phyloP scores from a whole-genome alignment of 2,797 vertebrate genomes.

The Mus spretus region DNA sequence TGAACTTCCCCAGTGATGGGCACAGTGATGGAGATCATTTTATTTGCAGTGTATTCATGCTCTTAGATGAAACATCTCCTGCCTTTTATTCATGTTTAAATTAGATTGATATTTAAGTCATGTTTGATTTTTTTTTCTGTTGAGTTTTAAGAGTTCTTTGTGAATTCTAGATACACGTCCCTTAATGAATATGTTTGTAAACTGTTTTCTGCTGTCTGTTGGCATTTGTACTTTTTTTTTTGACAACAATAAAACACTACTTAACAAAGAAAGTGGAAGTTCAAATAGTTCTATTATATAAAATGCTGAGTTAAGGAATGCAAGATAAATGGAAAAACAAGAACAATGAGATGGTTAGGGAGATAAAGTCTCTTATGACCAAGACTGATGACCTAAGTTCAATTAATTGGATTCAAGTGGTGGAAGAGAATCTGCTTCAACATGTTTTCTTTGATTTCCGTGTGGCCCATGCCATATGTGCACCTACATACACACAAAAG shows the following conservation, averaged over 20 bases:
- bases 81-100: constrained; percentile 5
- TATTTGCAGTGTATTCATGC: neutral
- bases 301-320: neutral
- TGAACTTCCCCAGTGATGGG: neutral
- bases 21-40: neutral
- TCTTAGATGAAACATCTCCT: constrained; percentile 8
- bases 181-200: neutral
- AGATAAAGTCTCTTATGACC: neutral
- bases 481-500: neutral
- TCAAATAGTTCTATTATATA: neutral
- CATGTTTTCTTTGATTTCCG: neutral
- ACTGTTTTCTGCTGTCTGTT: neutral
- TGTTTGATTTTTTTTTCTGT: neutral
- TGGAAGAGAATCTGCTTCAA: neutral
- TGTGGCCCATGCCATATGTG: neutral
- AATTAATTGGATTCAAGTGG: neutral
- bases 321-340: constrained; percentile 34
- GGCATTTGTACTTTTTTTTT: constrained; percentile 1
- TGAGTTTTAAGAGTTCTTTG: constrained; percentile 28
- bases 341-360: neutral
- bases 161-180: neutral
- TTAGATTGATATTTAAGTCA: neutral
- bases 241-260: neutral
- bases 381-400: neutral
- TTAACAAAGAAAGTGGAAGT: neutral